Base-by-base conservation (phyloP, 2,888 invertebrate species). In the Drosophila anceps region DNA sequence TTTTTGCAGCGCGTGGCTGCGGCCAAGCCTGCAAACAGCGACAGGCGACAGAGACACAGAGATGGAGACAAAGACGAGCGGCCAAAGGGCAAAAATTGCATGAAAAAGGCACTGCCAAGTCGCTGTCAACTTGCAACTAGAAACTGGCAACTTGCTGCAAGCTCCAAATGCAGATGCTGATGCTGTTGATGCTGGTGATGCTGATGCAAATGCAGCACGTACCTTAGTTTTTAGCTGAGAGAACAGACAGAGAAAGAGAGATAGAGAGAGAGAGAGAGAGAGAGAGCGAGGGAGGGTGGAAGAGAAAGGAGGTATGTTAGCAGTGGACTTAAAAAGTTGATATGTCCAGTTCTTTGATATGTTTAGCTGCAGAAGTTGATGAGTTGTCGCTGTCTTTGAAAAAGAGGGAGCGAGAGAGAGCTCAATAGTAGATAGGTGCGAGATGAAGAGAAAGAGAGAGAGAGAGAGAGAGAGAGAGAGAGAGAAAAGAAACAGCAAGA, bases 21-120 rank as follows among this genome's bases (percentile, higher is more conserved):
- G 62, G 59, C 62, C 67, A 50, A 60, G 66, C 62, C 55, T 46
- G 46, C 29, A 37, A 37, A 43, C 44, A 44, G 54, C 39, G 63
- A 37, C 58, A 58, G 15, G 18, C 27, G 68, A 53, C 51, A 58
- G 18, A 27, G 27, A 63, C 29, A 27, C 6, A 35, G 50, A 15
- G n/a, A 24, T 1, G 31, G 51, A 20, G 18, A 43, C 29, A 13
- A 35, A 65, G 41, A 31, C 55, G 20, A 55, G 44, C 72, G 62
- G 58, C 58, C 66, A 79, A 81, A 76, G 81, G 79, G 73, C 78
- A 81, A 77, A 75, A 71, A 75, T 66, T 58, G 79, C 75, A 79
- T 69, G 71, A 68, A 79, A 76, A 71, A 76, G 68, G 63, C 74
- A 39, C 61, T 57, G 63, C 35, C 53, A 57, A 50, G 37, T 39